Evolutionary conservation across 1,140 invertebrate species (phyloP), one percentile per base, ranked within the genome.

Genomic region (Mya arenaria): DNA sequence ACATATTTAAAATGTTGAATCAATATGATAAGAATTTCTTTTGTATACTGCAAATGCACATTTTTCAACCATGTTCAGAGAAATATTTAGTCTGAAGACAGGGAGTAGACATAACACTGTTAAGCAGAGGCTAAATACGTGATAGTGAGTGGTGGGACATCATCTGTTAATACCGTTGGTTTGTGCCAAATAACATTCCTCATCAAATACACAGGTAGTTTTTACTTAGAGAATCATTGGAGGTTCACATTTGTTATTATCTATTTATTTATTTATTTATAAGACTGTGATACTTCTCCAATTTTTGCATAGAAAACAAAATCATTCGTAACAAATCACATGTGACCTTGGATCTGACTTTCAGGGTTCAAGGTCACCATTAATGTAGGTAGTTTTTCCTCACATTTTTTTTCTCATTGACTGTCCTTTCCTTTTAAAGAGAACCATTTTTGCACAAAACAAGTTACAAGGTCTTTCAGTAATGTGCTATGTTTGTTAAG

Each of bases 221-320:
- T 72, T 69, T 63, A 72, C 79, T 82, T 80, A 82, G 79, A 55
- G n/a, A 82, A 66, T 82, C 79, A 82, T 82, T 34, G 79, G 48
- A 48, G 72, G 23, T 66, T 82, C 79, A 82, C 79, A 56, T 73
- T 82, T 82, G 69, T 73, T 82, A 73, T 73, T 82, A 82, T 82
- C 79, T 82, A 82, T 82, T 82, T 82, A 82, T 82, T 82, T 82
- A 82, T 82, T 82, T 82, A 82, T 82, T 82, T 82, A 82, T 82
- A 74, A 52, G 79, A 73, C 79, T 82, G 79, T 82, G 79, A 82
- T 82, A 82, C 41, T 52, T 58, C 41, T 73, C 48, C 32, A 82
- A 52, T 69, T 73, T 81, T 82, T 82, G 79, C 79, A 82, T 82
- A 74, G 69, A 82, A 73, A 73, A 48, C 52, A 56, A 82, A 48